Percentiles rank a stretch among this genome's conserved stretches.
phyloP scores from a whole-genome alignment of 2,888 invertebrate genomes.

The Liopterus haemorrhoidalis region DNA sequence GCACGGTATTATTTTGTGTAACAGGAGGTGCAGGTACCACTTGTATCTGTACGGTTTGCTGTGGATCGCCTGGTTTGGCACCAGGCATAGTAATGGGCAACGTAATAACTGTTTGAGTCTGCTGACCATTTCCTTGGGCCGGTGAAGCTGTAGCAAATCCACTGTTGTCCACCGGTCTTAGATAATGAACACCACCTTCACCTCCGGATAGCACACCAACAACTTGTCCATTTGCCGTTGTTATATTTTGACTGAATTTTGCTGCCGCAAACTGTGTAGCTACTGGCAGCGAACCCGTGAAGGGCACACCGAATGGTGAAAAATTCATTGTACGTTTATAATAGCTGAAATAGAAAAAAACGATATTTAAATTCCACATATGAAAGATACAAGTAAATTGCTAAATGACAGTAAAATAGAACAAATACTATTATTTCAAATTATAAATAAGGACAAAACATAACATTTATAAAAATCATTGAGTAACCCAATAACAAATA shows the following conservation, averaged over 20 bases:
- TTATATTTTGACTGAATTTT: constrained; percentile 66
- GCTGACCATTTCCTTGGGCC: constrained; percentile 36
- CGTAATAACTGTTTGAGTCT: constrained; percentile 65
- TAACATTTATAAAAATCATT: no score
- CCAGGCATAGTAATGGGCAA: constrained; percentile 73
- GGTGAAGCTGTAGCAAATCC: constrained; percentile 45
- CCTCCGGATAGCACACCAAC: constrained; percentile 64
- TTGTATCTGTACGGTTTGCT: constrained; percentile 74
- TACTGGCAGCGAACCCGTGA: constrained; percentile 53
- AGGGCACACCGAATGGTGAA: constrained; percentile 60
- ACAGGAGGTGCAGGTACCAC: constrained; percentile 45
- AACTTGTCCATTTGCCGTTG: constrained; percentile 61
- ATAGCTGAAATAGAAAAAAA: constrained; percentile 24
- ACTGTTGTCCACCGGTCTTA: constrained; percentile 58
- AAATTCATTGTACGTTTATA: constrained; percentile 62
- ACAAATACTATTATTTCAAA: no score
- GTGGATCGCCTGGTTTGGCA: constrained; percentile 67
- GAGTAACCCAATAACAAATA: no score
- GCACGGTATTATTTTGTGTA: constrained; percentile 44
- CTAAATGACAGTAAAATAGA: no score
- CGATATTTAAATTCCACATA: constrained; percentile 14
- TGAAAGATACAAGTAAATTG: constrained; percentile 6
- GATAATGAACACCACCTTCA: constrained; percentile 69
- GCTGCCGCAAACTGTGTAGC: constrained; percentile 59
- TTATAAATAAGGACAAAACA: no score